Percentiles rank a stretch among this genome's conserved stretches.
Conservation (phyloP, 2,797 vertebrate species). For the Lindbergichthys nudifrons region DNA sequence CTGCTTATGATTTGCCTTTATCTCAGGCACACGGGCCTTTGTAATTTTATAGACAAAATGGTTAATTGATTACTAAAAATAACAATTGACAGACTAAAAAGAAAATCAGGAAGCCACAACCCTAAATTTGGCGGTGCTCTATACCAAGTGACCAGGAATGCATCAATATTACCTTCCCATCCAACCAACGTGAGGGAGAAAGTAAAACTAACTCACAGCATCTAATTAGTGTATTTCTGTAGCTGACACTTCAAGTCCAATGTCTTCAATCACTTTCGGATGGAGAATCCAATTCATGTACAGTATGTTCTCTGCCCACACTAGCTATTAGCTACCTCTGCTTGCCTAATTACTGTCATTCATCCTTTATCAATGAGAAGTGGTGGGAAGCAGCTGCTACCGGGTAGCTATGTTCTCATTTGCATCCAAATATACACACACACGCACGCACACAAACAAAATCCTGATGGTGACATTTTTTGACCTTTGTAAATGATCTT, state of each 20-base stretch:
- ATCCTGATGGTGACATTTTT: conserved; percentile 16
- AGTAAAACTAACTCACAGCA: conserved; percentile 58
- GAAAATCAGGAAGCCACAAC: not conserved
- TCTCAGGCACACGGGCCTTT: not conserved
- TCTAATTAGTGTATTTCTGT: conserved; percentile 80
- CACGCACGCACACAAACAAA: conserved; percentile 10
- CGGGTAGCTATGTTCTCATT: conserved; percentile 43
- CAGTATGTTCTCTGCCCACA: conserved; percentile 72
- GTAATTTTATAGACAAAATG: not conserved
- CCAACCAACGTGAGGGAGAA: conserved; percentile 26
- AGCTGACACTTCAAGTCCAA: conserved; percentile 71
- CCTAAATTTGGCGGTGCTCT: not conserved
- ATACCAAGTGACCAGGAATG: conserved; percentile 11
- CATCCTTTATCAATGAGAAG: conserved; percentile 79
- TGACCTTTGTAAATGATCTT: conserved; percentile 41
- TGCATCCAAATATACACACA: conserved; percentile 55
- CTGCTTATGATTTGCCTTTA: not conserved
- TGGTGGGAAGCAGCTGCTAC: conserved; percentile 72
- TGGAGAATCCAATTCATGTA: conserved; percentile 72
- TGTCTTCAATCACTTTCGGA: conserved; percentile 76
- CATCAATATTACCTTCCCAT: conserved; percentile 41
- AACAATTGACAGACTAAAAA: not conserved
- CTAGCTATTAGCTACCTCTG: conserved; percentile 79
- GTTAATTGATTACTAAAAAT: not conserved
- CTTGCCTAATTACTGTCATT: conserved; percentile 84